Percentiles rank a stretch among this genome's conserved stretches.
phyloP scores from a whole-genome alignment of 1,140 invertebrate genomes.

The Ridgeia piscesae region DNA sequence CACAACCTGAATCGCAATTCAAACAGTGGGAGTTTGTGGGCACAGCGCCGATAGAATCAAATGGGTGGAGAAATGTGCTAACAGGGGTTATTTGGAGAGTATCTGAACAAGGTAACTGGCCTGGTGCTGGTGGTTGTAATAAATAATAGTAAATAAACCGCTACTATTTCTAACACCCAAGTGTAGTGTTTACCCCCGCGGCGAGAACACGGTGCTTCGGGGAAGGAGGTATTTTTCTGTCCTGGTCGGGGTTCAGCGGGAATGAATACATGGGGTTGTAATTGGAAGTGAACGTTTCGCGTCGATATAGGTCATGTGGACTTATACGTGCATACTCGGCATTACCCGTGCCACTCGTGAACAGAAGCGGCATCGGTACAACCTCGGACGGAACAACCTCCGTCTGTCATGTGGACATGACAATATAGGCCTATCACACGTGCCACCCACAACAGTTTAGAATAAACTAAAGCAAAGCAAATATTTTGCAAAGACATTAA shows the following conservation, averaged over 20 bases:
- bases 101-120: too few species aligned
- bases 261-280: background rate
- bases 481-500: background rate
- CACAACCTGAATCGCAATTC: background rate
- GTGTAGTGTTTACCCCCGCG: background rate
- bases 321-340: background rate
- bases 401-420: background rate
- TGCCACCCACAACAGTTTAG: background rate
- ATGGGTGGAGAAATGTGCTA: background rate
- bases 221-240: background rate
- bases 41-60: background rate
- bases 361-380: background rate
- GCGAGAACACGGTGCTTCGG: background rate
- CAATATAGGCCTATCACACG: background rate
- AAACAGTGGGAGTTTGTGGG: background rate
- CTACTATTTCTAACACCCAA: background rate
- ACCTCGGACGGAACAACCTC: background rate
- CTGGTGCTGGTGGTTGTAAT: background rate
- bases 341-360: background rate
- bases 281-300: background rate
- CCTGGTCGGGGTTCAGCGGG: background rate
- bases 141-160: background rate
- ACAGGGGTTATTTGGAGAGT: background rate
- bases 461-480: background rate
- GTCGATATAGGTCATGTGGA: background rate